Evolutionary conservation across 2,888 invertebrate species (phyloP).

Genomic region (Trichopoda pennipes): DNA sequence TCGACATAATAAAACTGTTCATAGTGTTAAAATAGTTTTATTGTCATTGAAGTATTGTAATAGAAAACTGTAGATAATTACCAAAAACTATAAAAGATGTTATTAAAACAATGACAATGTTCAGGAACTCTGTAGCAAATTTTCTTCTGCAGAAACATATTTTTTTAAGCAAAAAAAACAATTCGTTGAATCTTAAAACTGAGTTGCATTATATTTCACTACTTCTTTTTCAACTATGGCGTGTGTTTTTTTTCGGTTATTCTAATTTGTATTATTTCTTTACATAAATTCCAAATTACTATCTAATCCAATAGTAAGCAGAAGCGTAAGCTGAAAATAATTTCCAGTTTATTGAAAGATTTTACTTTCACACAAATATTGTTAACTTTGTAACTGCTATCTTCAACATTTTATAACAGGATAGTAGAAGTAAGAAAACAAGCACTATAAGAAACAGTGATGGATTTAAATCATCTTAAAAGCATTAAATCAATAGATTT

Average conservation of each 20-base stretch:
- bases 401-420: too few relatives aligned
- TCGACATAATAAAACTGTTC: slow-evolving; percentile 31
- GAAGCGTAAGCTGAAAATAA: too few relatives aligned
- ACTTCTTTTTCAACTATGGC: too few relatives aligned
- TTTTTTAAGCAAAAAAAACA: background rate
- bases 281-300: too few relatives aligned
- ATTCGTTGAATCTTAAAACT: background rate
- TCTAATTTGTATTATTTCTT: too few relatives aligned
- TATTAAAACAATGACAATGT: slow-evolving; percentile 45
- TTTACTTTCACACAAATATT: background rate
- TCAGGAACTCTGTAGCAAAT: slow-evolving; percentile 26
- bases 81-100: slow-evolving; percentile 57
- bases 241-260: too few relatives aligned
- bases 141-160: background rate
- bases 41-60: slow-evolving; percentile 37
- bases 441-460: slow-evolving; percentile 22
- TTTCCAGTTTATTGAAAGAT: background rate
- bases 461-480: slow-evolving; percentile 9
- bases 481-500: slow-evolving; percentile 22
- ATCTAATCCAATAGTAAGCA: too few relatives aligned
- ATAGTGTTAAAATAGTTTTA: slow-evolving; percentile 43
- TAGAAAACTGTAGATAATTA: slow-evolving; percentile 50
- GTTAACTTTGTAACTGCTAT: too few relatives aligned
- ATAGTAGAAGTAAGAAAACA: too few relatives aligned
- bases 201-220: too few relatives aligned